Evolutionary conservation across 2,113 vertebrate species (phyloP), one percentile per base, ranked within the genome.

Genomic region (Nesoenas mayeri): DNA sequence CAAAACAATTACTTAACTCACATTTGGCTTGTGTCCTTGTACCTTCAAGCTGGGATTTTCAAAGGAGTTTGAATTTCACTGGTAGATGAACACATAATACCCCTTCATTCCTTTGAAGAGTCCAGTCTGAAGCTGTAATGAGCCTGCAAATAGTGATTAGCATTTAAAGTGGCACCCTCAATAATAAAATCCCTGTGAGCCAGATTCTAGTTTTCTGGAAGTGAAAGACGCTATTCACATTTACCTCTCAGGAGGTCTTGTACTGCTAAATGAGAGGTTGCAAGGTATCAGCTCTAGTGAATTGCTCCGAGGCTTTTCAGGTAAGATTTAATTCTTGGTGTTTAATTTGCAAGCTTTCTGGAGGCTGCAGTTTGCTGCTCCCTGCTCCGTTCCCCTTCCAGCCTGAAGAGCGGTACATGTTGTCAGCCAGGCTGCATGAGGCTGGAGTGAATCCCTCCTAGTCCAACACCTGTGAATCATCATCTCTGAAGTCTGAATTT

Each of bases 131-230:
- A 90, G 85, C n/a, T 56, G 67, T 78, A 93, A 93, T 80, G 47
- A 94, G 51, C 67, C 79, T 88, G 83, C 82, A 97, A 94, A 93
- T 22, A 95, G 67, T 70, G 67, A 92, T 93, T 77, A 94, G 85
- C 82, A 95, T 93, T 91, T 73, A 58, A 94, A 94, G 71, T 80
- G 79, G 56, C 72, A 92, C n/a, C 58, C 42, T 95, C 58, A 79
- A 61, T 88, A 95, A 88, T 62, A 90, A 92, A 88, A 77, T 51
- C 74, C 58, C 74, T 47, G 78, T 77, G 10, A 94, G 60, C 5
- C 83, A 70, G 71, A 82, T 61, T 88, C 44, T 93, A n/a, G 78
- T 69, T 85, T 89, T 75, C 54, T 88, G 74, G 44, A 88, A 85
- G 50, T 69, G 34, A 89, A 91, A 91, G 74, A 44, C 28, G 44